Evolutionary conservation across 2,888 invertebrate species (phyloP).

Genomic region (Pasiphila rectangulata): DNA sequence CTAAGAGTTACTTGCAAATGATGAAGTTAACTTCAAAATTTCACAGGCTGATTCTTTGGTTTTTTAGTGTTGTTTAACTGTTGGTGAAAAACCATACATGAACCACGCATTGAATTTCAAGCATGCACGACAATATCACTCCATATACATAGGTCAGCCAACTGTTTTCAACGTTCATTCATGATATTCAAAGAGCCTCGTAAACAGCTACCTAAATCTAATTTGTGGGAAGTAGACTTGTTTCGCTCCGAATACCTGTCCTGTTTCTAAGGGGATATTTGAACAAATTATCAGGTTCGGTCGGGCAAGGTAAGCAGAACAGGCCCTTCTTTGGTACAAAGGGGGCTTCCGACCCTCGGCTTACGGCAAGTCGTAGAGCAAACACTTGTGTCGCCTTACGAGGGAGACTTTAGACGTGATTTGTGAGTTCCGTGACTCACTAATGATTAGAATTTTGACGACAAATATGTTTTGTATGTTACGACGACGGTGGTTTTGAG

Average conservation of each 20-base stretch:
- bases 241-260: constrained; percentile 31
- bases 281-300: constrained; percentile 61
- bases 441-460: constrained; percentile 30
- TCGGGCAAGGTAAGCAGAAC: constrained; percentile 52
- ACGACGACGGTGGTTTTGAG: background rate
- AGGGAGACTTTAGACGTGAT: constrained; percentile 49
- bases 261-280: constrained; percentile 42
- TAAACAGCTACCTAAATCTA: constrained; percentile 7
- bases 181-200: constrained; percentile 8
- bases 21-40: too few species aligned
- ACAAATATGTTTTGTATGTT: constrained; percentile 14
- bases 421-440: constrained; percentile 40
- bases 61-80: too few species aligned
- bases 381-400: constrained; percentile 51
- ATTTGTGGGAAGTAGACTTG: constrained; percentile 16
- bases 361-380: constrained; percentile 61
- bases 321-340: constrained; percentile 49
- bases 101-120: background rate
- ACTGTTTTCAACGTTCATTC: constrained; percentile 6
- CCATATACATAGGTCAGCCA: constrained; percentile 6
- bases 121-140: background rate
- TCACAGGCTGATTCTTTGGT: too few species aligned
- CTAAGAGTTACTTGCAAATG: too few species aligned
- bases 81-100: too few species aligned
- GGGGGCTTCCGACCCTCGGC: constrained; percentile 55